Evolutionary conservation across 2,113 vertebrate species (phyloP), one percentile per base, ranked within the genome.

Genomic region (Vireo altiloquus): DNA sequence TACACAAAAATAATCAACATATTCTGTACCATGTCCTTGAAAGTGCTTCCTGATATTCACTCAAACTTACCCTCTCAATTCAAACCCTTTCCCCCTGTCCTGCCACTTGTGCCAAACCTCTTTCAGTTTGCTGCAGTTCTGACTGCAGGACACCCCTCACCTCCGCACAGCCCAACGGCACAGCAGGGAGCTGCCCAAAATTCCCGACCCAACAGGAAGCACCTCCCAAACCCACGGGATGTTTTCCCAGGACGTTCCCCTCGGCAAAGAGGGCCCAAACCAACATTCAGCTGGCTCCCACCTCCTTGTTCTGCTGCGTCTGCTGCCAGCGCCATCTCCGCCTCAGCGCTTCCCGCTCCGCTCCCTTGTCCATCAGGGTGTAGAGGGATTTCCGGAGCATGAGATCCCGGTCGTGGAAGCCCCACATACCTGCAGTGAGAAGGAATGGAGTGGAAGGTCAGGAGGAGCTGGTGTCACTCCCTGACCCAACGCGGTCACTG

Each of bases 241-340:
- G 3, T 12, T 33, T 30, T 7, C 10, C 3, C 10, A 5, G 3
- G 16, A 11, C 2, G 0, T 7, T 35, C 14, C 53, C 23, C 19
- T 3, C 2, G 1, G 13, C 47, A 27, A 3, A 19, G 37, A n/a
- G 52, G 28, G 2, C 4, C 1, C 69, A 39, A 21, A 52, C 1
- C 33, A 11, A 4, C 8, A 0, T 1, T 10, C 3, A 33, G 22
- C 0, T 8, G 39, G 66, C 20, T 76, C 94, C 71, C 56, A 99
- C 99, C 99, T 99, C 99, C 97, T 99, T 99, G 97, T 99, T 99
- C 98, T 99, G 99, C 98, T 99, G 99, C 0, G 99, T 99, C 81
- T 99, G 99, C 96, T 99, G 99, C 99, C 99, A 99, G 64, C 99
- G 98, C 99, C 99, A 99, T 47, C 99, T 95, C 37, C 99, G 96